Base-by-base conservation (phyloP, 2,888 invertebrate species). In the Caenorhabditis japonica region DNA sequence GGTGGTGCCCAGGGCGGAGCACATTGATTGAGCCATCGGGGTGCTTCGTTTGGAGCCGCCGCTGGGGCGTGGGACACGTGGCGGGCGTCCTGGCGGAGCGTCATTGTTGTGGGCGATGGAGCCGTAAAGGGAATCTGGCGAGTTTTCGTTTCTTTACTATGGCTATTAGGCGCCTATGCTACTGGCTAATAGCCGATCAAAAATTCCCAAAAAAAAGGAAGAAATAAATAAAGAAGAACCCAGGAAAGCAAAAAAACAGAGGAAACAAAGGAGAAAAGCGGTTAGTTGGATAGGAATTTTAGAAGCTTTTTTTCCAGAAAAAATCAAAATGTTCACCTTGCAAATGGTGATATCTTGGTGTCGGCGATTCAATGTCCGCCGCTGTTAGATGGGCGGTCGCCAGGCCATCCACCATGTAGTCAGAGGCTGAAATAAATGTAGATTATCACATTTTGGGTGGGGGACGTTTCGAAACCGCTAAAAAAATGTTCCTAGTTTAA, bases 271-370 rank as follows among this genome's bases (percentile, higher is more conserved):
- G 25, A 10, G 15, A 21, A 8, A 21, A 49, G 49, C 12, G 19
- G 25, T 17, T 15, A 30, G 17, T 4, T 30, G 19, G 17, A 27
- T 25, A 44, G 25, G 2, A 44, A 8, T 44, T 13, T 23, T 23
- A 23, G 46, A 46, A n/a, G 7, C 3, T 27, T 19, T 1, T 3
- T 2, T 15, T 17, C 1, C 7, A 13, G 10, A 30, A 53, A 15
- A 7, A n/a, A 17, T 17, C 13, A 19, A 15, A 19, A 4, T 13
- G 49, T 23, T 12, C 36, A 85, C 84, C 84, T 76, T 81, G 84
- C n/a, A 84, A 69, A 46, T 81, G 76, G 47, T 84, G 84, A 66
- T 85, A 85, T 51, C 84, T 59, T 0, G 85, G 85, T 1, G 85
- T 84, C 4, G 84, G 84, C 8, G 84, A 83, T 36, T 85, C 85